These are phyloP conservation scores for Diplolepis rosae DNA, from an alignment of 2,888 invertebrate genomes.

Conservation along the genomic window DNA sequence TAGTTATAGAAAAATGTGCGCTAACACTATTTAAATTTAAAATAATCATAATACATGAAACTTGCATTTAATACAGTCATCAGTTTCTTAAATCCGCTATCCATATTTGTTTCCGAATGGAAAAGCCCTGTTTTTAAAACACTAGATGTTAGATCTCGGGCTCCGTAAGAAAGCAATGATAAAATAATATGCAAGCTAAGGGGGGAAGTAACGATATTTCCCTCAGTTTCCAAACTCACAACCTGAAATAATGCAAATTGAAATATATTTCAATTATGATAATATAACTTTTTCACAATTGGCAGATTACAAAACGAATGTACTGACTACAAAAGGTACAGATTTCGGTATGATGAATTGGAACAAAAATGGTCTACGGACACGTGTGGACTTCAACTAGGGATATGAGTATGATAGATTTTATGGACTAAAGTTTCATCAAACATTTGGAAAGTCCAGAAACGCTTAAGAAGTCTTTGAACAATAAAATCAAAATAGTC, in stretches of 20 bases:
- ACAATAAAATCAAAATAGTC: no score
- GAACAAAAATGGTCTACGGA: no score
- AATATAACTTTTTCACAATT: no score
- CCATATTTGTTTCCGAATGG: conserved; percentile 42
- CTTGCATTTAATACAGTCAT: conserved; percentile 57
- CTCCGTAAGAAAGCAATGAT: conserved; percentile 63
- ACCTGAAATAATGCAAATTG: conserved; percentile 44
- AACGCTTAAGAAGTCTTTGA: no score
- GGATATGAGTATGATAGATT: no score
- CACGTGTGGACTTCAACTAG: no score
- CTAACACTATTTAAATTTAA: neutral
- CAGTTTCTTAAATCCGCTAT: conserved; percentile 50
- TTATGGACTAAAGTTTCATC: no score
- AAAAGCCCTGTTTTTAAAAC: conserved; percentile 55
- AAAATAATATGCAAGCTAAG: conserved; percentile 67
- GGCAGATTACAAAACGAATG: no score
- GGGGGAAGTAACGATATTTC: conserved; percentile 64
- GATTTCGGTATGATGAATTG: no score
- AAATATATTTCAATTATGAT: no score
- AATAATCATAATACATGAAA: neutral
- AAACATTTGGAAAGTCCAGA: no score
- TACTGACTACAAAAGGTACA: no score
- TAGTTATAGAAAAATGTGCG: conserved; percentile 12
- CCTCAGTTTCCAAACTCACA: conserved; percentile 40
- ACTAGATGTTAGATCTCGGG: conserved; percentile 55